Evolutionary conservation across 1,140 invertebrate genomes (phyloP).

Genomic region (Papilio polytes): DNA sequence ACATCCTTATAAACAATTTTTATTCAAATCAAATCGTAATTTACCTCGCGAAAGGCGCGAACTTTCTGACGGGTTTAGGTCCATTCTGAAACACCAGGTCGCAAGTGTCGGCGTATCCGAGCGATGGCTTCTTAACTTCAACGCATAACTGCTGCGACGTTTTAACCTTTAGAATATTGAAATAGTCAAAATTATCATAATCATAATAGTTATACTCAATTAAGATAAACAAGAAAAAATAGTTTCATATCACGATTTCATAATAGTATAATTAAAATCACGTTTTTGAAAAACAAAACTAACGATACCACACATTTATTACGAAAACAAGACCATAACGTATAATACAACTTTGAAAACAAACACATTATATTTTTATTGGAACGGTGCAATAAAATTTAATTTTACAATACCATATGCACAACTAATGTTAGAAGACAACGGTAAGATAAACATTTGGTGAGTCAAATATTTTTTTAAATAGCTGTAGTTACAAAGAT

Average conservation of each 20-base stretch:
- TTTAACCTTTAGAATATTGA: conserved; percentile 84
- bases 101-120: conserved; percentile 92
- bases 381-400: not conserved
- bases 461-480: not conserved
- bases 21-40: not conserved
- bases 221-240: no score
- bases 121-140: conserved; percentile 86
- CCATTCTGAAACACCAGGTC: conserved; percentile 91
- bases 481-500: no score
- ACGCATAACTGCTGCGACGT: conserved; percentile 90
- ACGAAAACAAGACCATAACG: not conserved
- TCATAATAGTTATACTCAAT: no score
- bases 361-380: not conserved
- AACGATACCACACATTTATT: not conserved
- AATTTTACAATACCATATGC: not conserved
- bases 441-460: not conserved
- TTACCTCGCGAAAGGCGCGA: conserved; percentile 80
- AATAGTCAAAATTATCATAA: not conserved
- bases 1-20: conserved; percentile 2
- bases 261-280: no score
- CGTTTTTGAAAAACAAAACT: not conserved
- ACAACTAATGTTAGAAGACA: not conserved
- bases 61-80: conserved; percentile 85
- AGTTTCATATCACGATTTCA: no score
- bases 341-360: not conserved